These are phyloP conservation scores for Todiramphus saurophagus DNA, from an alignment of 2,113 vertebrate species.

Conservation along the genomic window DNA sequence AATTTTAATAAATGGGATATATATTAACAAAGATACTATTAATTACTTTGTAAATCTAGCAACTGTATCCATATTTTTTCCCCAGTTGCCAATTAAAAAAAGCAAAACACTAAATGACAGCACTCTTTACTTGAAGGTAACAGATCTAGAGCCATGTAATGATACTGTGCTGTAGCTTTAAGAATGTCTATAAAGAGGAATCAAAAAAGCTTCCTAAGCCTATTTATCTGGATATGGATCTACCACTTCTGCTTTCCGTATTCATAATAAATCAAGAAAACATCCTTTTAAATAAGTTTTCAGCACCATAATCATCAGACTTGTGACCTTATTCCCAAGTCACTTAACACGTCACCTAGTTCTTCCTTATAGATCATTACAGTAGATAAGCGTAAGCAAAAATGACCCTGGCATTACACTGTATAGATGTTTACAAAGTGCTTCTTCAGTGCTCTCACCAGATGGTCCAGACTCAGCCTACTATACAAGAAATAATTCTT, in stretches of 20 bases:
- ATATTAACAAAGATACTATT: not conserved
- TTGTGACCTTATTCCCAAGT: not conserved
- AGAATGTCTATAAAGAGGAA: not conserved
- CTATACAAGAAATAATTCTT: not conserved
- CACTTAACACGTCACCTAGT: not conserved
- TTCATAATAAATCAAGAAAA: not conserved
- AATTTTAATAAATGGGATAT: not conserved
- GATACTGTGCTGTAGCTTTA: not conserved
- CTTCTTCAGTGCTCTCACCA: not conserved
- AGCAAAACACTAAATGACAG: not conserved
- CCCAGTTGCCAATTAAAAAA: not conserved
- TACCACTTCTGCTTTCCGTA: not conserved
- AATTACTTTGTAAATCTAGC: too few relatives aligned
- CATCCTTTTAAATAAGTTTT: not conserved
- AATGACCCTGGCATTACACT: not conserved
- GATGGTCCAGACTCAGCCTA: conserved; percentile 25
- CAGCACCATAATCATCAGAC: not conserved
- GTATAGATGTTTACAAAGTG: not conserved
- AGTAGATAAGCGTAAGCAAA: not conserved
- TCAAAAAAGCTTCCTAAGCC: not conserved
- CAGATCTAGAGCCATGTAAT: not conserved
- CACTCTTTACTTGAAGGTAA: not conserved
- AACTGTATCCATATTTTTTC: not conserved
- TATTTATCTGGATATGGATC: not conserved
- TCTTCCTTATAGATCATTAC: not conserved